Conservation (phyloP, 2,888 invertebrate genomes). For the Rhagophthalmus giganteus region DNA sequence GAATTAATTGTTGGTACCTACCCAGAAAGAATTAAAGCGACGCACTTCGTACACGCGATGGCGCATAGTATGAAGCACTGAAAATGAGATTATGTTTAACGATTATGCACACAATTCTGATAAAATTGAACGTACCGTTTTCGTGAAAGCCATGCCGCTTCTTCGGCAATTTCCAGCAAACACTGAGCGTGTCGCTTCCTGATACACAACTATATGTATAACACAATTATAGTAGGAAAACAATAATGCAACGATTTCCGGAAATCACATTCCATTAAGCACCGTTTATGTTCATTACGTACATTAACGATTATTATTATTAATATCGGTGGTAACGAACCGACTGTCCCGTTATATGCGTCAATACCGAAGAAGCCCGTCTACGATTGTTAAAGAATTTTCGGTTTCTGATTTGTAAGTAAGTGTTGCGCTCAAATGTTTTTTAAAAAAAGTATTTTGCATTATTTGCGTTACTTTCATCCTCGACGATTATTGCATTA, state of each 20-base stretch:
- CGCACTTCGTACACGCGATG: too few species aligned
- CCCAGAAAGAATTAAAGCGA: too few species aligned
- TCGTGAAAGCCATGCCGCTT: neutral
- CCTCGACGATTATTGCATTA: neutral
- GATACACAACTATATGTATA: neutral
- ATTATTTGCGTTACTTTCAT: neutral
- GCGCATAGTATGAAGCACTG: too few species aligned
- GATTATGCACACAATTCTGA: neutral
- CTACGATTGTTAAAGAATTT: neutral
- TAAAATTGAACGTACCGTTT: neutral
- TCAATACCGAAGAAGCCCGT: too few species aligned
- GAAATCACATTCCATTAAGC: neutral
- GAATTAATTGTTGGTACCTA: too few species aligned
- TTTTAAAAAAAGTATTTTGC: neutral
- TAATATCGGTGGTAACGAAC: neutral
- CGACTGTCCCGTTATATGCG: too few species aligned
- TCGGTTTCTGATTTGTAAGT: neutral
- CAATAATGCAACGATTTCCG: neutral
- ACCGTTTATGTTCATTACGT: neutral
- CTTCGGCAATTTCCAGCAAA: neutral
- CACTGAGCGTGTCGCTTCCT: neutral
- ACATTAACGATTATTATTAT: neutral
- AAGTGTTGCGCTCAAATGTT: neutral
- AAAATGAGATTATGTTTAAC: too few species aligned
- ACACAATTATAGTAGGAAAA: neutral